Base-by-base conservation (phyloP, 2,797 vertebrate genomes). In the Microctenopoma stevenorrisi region DNA sequence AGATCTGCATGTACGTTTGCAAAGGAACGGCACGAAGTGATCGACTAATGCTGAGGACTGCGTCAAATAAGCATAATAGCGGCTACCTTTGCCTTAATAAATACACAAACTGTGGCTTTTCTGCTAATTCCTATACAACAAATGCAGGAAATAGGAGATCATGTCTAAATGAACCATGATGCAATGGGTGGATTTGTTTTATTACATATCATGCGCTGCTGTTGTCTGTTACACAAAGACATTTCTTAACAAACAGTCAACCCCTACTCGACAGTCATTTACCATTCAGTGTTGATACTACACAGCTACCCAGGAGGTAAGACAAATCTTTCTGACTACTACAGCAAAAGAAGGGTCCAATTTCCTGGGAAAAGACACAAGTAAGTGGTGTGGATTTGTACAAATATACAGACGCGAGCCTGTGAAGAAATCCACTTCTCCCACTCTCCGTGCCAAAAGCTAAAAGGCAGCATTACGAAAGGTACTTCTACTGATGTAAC, bases 401-500 rank as follows among this genome's bases (percentile, higher is more conserved):
- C 37, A 52, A 55, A 63, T 33, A 37, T 3, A 26, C 44, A 22
- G 22, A 57, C 2, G 1, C 8, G 35, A 66, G 40, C 26, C 62
- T 64, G 25, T 22, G 40, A 33, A 53, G 53, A 25, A 22, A 37
- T 26, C 16, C 25, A 37, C 14, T 43, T 10, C 2, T 59, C 49
- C 52, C 35, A 70, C 53, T 70, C 35, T 52, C 22, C 10, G 43
- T 59, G 61, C 43, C 55, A 64, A 62, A 30, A 11, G 15, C 25
- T n/a, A 16, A 72, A 58, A 73, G 33, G 30, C 51, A 49, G 25
- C 49, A 50, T 64, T 60, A 68, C 4, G 14, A 70, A 64, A 76
- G 25, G 48, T 7, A 42, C 54, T 71, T 64, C 53, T 22, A 38
- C 64, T 78, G 64, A 66, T 64, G 50, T 74, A 58, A 74, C 53